Base-by-base conservation (phyloP, 2,888 invertebrate species). In the Sinohyriopsis cumingii region DNA sequence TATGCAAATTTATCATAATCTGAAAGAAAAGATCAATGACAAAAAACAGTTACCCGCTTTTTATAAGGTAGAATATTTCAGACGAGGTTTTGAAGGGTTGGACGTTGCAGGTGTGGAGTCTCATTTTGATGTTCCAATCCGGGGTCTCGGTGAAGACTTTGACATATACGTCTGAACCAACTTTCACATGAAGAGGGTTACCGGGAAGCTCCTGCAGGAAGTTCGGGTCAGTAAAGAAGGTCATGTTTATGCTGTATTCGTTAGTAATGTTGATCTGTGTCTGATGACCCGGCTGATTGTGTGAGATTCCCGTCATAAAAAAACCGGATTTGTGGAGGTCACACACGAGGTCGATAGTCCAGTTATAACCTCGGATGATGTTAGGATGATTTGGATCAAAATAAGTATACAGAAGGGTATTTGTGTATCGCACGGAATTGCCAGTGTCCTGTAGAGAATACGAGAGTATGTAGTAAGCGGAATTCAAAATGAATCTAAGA, bases 41-140 rank as follows among this genome's bases (percentile, higher is more conserved):
- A 25, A 25, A 25, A 1, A 60, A 7, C 19, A 61, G 25, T 28
- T 28, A 61, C 62, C 62, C 62, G 45, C 19, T 62, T 53, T n/a
- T 45, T 2, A 62, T 33, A 5, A 62, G 45, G 45, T 45, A 62
- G 15, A 45, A 45, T 20, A 22, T 62, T 5, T 69, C 66, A 2
- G 72, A 61, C 9, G 75, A 61, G 18, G 20, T 59, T 22, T 63
- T 55, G 0, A 55, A 55, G 5, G 78, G 78, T 24, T 72, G 70
- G 3, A 72, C 72, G 64, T 70, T 75, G 61, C 78, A 78, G 1
- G 71, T 67, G 56, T 78, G 70, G 20, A 75, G 67, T 5, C 62
- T 55, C 75, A 78, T 75, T 25, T 73, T 73, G 18, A 75, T 63
- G 9, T 69, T 70, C 75, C 72, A 73, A 61, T 73, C 73, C 22